A percentile compares a stretch with the other conserved stretches of the same genome.
These are phyloP conservation scores for Orientallactaga bullata DNA, from an alignment of 2,113 vertebrate genomes.

Conservation along the genomic window DNA sequence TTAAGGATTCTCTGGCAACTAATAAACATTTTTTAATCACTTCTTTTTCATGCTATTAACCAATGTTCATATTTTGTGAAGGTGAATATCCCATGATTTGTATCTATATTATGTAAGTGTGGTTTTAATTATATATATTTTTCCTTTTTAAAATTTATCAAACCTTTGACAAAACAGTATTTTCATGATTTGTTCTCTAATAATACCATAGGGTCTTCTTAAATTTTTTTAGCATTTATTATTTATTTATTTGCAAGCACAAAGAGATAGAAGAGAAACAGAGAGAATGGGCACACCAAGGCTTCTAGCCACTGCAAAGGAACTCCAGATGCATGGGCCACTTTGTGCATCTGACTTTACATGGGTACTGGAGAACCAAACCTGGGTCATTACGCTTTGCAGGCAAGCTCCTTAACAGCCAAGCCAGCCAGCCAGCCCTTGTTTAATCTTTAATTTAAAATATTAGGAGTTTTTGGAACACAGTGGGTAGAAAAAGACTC, in stretches of 20 bases:
- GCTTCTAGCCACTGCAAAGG: too few species aligned
- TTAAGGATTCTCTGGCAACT: not conserved
- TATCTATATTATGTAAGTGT: too few species aligned
- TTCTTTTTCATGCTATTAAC: conserved; percentile 13
- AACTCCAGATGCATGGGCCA: too few species aligned
- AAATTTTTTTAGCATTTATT: not conserved
- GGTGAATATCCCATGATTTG: not conserved
- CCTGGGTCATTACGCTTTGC: too few species aligned
- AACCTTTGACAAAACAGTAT: conserved; percentile 42
- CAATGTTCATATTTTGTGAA: conserved; percentile 6
- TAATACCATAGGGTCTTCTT: not conserved
- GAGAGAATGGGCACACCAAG: too few species aligned
- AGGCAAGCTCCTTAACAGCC: too few species aligned
- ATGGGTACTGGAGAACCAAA: too few species aligned
- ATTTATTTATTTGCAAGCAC: too few species aligned
- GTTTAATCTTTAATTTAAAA: not conserved
- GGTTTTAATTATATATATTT: not conserved
- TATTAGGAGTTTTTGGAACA: not conserved
- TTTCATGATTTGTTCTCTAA: not conserved
- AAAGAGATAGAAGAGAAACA: too few species aligned
- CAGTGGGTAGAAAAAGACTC: not conserved
- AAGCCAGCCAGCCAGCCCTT: too few species aligned
- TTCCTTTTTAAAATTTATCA: conserved; percentile 45
- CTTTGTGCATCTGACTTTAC: too few species aligned
- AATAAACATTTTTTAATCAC: conserved; percentile 16